A percentile compares a stretch with the other conserved stretches of the same genome.
Conservation (phyloP, 2,113 vertebrate species). For the Tapirus terrestris region DNA sequence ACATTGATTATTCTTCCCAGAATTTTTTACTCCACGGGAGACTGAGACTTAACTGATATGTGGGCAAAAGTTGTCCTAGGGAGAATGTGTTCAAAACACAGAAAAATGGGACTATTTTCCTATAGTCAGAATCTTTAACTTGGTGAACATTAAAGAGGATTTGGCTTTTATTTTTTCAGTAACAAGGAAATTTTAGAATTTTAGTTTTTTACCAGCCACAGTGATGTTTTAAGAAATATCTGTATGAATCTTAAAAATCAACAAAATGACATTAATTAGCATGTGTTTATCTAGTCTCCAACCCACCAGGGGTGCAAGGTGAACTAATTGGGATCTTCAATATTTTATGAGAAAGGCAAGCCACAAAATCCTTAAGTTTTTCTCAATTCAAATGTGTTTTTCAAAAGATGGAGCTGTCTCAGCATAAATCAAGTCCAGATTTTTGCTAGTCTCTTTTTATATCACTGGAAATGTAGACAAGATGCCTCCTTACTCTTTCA, state of each 20-base stretch:
- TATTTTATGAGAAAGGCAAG: not conserved
- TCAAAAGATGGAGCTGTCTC: not conserved
- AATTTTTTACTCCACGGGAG: constrained; percentile 16
- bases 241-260: not conserved
- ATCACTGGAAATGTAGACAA: not conserved
- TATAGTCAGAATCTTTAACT: not conserved
- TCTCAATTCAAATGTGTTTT: not conserved
- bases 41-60: not conserved
- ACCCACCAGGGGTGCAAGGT: not conserved
- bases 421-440: not conserved
- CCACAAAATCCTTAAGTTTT: not conserved
- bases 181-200: not conserved
- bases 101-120: not conserved
- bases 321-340: not conserved
- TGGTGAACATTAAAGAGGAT: not conserved
- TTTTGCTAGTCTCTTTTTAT: not conserved
- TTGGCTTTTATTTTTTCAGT: not conserved
- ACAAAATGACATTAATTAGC: not conserved
- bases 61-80: not conserved
- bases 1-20: constrained; percentile 5
- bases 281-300: not conserved
- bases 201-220: not conserved
- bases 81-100: constrained; percentile 16
- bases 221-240: not conserved
- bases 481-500: not conserved